A percentile compares a stretch with the other conserved stretches of the same genome.
Conservation (phyloP, 2,797 vertebrate genomes). For the Rhinella marina region DNA sequence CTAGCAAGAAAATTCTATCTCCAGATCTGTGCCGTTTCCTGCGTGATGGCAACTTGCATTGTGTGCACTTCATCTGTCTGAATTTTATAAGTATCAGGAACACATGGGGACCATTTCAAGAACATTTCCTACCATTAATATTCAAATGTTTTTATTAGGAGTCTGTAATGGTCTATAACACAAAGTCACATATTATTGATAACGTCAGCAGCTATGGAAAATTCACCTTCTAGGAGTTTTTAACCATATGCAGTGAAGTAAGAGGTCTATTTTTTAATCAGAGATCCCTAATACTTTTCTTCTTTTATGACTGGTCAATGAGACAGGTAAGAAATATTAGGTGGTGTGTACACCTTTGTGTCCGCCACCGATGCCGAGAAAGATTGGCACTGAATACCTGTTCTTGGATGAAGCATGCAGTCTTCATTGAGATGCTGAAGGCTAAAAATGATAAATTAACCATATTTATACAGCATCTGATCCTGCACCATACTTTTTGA, state of each 20-base stretch:
- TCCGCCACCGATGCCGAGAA: background rate
- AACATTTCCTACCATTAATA: slow-evolving; percentile 22
- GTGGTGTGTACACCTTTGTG: background rate
- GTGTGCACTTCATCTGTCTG: slow-evolving; percentile 28
- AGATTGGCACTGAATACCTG: background rate
- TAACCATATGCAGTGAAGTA: background rate
- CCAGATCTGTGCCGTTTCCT: slow-evolving; percentile 35
- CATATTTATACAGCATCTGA: background rate
- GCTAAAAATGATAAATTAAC: background rate
- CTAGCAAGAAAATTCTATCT: slow-evolving; percentile 47
- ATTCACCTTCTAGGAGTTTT: background rate
- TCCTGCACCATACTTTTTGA: background rate
- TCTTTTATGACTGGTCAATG: background rate
- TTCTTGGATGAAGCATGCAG: background rate
- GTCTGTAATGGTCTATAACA: slow-evolving; percentile 29
- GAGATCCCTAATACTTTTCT: background rate
- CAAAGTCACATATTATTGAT: slow-evolving; percentile 3
- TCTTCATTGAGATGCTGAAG: background rate
- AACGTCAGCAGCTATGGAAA: background rate
- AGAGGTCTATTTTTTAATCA: background rate
- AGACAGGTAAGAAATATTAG: too few species aligned
- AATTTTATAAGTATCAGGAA: slow-evolving; percentile 1
- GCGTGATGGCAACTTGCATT: background rate
- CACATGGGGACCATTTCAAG: slow-evolving; percentile 30
- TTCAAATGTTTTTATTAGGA: slow-evolving; percentile 48